Evolutionary conservation across 2,888 invertebrate genomes (phyloP).

Genomic region (Seira sanloemensis): DNA sequence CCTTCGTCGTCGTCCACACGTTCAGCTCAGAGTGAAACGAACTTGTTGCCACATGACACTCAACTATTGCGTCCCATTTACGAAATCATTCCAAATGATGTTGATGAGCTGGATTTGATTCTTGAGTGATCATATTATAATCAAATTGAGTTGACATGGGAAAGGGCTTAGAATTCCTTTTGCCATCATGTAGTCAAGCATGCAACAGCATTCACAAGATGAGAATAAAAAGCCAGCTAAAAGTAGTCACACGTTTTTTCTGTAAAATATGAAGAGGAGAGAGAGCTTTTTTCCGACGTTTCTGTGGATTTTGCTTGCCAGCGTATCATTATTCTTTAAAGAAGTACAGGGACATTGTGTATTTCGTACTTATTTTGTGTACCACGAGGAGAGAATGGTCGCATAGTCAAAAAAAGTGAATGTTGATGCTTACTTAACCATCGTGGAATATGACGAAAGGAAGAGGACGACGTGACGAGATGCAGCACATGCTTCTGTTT

Average conservation of each 20-base stretch:
- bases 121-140: conserved; percentile 36
- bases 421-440: background rate
- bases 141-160: conserved; percentile 11
- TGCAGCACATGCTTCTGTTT: background rate
- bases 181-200: background rate
- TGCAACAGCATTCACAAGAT: background rate
- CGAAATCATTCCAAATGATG: too few species aligned
- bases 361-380: background rate
- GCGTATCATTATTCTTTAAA: background rate
- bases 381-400: background rate
- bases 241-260: background rate
- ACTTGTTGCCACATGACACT: too few species aligned
- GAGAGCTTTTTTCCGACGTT: background rate
- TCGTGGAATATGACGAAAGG: background rate
- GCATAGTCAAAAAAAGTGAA: background rate
- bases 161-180: conserved; percentile 12
- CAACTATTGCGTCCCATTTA: too few species aligned
- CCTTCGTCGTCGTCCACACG: too few species aligned
- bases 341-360: background rate
- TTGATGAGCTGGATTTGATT: conserved; percentile 36
- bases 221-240: background rate
- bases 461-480: background rate
- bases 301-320: conserved; percentile 21
- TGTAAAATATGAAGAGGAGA: background rate
- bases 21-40: too few species aligned